Evolutionary conservation across 2,888 invertebrate genomes (phyloP).

Genomic region (Drosophila mayaguana): DNA sequence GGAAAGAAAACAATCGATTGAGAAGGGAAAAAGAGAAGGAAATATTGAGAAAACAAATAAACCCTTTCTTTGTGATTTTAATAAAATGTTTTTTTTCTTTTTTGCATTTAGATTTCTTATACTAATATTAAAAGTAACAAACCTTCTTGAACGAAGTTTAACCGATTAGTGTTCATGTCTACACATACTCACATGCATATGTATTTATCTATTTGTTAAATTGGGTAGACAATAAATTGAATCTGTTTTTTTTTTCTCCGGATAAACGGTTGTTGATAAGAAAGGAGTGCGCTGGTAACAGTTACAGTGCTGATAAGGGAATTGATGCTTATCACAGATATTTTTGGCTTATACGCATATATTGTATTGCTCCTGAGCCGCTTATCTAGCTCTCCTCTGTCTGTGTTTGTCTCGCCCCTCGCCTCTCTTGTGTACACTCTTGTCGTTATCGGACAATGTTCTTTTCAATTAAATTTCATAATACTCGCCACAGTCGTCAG

Average conservation of each 20-base stretch:
- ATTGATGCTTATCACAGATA: conserved; percentile 21
- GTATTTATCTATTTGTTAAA: conserved; percentile 1
- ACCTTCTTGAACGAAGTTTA: neutral
- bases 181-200: neutral
- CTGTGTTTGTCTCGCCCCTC: conserved; percentile 1
- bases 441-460: conserved; percentile 49
- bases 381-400: conserved; percentile 1
- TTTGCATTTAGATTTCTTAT: neutral
- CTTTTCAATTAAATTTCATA: conserved; percentile 51
- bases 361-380: conserved; percentile 17
- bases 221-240: neutral
- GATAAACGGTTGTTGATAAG: conserved; percentile 18
- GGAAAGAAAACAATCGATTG: neutral
- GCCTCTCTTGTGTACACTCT: neutral
- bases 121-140: neutral
- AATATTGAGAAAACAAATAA: neutral
- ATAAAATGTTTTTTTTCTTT: neutral
- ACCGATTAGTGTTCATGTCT: neutral
- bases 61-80: conserved; percentile 1
- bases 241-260: neutral
- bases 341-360: conserved; percentile 2
- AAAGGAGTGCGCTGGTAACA: conserved; percentile 1
- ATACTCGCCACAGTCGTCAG: conserved; percentile 44
- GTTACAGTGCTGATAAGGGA: conserved; percentile 18
- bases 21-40: neutral